phyloP scores from a whole-genome alignment of 2,797 vertebrate species.

The Geotrypetes seraphini region DNA sequence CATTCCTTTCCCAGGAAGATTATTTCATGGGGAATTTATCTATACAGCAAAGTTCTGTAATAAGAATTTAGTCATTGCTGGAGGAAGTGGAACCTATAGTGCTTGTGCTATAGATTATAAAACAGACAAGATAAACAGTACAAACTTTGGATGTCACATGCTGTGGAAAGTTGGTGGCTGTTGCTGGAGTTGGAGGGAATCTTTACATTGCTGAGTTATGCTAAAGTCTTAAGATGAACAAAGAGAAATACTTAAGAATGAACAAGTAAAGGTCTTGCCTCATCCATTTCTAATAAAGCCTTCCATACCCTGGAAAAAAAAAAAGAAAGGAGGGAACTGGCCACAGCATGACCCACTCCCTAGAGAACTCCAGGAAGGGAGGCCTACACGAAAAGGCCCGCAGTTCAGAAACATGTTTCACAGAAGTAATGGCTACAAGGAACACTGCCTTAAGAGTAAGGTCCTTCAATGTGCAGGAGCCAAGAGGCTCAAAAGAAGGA shows the following conservation, averaged over 20 bases:
- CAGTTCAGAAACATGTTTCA: no score
- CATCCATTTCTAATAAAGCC: no score
- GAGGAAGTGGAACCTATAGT: constrained; percentile 14
- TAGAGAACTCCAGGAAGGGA: no score
- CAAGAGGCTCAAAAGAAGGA: no score
- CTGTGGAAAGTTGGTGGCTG: neutral
- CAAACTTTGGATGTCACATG: constrained; percentile 6
- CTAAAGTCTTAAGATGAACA: neutral
- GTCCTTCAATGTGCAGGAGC: no score
- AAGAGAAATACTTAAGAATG: neutral
- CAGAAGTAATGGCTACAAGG: no score
- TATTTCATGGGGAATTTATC: constrained; percentile 19
- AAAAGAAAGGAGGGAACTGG: no score
- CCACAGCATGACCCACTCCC: no score
- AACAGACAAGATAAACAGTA: constrained; percentile 16
- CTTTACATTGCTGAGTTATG: constrained; percentile 12
- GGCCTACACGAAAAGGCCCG: no score
- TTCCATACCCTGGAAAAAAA: no score
- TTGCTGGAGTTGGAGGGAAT: constrained; percentile 12
- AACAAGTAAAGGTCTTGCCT: no score
- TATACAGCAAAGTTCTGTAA: constrained; percentile 16
- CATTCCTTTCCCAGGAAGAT: constrained; percentile 12
- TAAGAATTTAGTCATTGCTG: constrained; percentile 1
- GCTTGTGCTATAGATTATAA: neutral
- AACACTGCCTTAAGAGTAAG: no score